A percentile compares a stretch with the other conserved stretches of the same genome.
phyloP scores from a whole-genome alignment of 2,888 invertebrate species.

The Pterobdella sp. region DNA sequence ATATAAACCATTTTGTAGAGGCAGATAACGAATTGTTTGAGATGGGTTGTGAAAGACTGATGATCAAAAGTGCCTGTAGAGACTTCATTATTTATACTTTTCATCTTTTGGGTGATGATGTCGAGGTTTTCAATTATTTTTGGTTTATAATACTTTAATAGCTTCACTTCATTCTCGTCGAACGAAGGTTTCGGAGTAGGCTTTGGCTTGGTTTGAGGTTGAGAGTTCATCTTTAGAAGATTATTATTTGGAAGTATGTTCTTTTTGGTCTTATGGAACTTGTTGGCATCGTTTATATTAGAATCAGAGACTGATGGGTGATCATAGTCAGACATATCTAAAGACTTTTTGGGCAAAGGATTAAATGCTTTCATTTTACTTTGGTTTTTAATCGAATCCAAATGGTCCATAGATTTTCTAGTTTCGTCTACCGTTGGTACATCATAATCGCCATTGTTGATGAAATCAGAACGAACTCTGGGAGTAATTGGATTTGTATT shows the following conservation, averaged over 20 bases:
- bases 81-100: not conserved
- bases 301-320: not conserved
- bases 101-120: not conserved
- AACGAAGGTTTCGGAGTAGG: not conserved
- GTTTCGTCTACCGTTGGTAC: not conserved
- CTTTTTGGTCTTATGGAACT: not conserved
- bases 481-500: no score
- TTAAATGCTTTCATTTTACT: not conserved
- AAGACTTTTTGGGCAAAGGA: no score
- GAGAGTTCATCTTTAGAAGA: not conserved
- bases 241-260: not conserved
- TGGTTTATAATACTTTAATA: not conserved
- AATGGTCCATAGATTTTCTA: conserved; percentile 1
- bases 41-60: not conserved
- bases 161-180: not conserved
- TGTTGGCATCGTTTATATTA: not conserved
- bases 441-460: not conserved
- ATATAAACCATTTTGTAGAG: not conserved
- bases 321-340: not conserved
- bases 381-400: not conserved
- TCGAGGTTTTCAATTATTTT: not conserved
- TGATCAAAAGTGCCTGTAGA: not conserved
- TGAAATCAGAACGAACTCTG: not conserved
- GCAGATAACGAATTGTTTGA: not conserved
- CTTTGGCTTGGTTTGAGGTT: not conserved